A percentile compares a stretch with the other conserved stretches of the same genome.
phyloP scores from a whole-genome alignment of 2,797 vertebrate species.

The Xyrichtys novacula region DNA sequence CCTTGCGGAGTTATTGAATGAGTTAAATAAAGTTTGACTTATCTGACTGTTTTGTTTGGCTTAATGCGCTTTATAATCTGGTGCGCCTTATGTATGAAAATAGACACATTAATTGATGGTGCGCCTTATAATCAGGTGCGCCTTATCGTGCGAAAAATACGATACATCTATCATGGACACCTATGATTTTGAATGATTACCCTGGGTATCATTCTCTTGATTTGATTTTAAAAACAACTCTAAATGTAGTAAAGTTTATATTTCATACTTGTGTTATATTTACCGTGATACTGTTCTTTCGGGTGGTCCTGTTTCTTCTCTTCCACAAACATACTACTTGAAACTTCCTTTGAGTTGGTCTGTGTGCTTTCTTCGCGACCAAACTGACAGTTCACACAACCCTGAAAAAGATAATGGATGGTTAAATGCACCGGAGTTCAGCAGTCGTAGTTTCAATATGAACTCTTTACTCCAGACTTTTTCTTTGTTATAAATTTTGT shows the following conservation, averaged over 20 bases:
- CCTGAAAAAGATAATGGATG: background rate
- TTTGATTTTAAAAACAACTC: background rate
- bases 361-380: background rate
- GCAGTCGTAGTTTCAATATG: background rate
- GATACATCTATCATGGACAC: background rate
- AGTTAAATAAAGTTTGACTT: no score
- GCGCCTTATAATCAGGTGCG: no score
- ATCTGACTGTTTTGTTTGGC: no score
- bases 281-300: background rate
- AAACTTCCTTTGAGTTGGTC: background rate
- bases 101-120: no score
- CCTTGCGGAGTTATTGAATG: no score
- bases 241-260: background rate
- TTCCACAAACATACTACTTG: background rate
- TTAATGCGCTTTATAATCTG: no score
- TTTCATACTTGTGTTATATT: background rate
- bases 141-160: no score
- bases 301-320: background rate
- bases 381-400: background rate
- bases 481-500: constrained; percentile 2
- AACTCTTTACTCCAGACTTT: background rate
- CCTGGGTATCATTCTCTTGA: background rate
- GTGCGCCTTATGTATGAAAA: no score
- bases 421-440: background rate
- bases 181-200: background rate